Conservation (phyloP, 30 jellyfish, hydroid and myxozoan species). For the Nemopilema nomurai region DNA sequence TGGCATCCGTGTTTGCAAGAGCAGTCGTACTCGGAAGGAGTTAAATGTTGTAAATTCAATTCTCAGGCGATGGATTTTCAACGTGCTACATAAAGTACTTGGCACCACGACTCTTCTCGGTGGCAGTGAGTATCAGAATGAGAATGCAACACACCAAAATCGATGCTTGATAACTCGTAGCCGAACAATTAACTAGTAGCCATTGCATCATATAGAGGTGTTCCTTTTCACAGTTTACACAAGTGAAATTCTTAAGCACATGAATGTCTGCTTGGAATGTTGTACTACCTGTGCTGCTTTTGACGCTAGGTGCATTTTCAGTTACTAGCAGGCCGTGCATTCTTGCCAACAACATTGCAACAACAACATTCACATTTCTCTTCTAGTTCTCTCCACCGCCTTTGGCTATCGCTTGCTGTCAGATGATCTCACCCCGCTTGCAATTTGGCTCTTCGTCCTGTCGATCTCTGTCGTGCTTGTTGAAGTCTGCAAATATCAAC, state of each 20-base stretch:
- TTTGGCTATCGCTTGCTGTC: neutral
- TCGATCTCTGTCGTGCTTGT: neutral
- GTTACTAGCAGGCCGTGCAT: neutral
- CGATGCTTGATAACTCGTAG: neutral
- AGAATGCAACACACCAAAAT: neutral
- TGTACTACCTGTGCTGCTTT: too few species aligned
- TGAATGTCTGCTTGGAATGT: too few species aligned
- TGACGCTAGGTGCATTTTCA: neutral
- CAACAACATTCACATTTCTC: neutral
- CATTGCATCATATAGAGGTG: too few species aligned
- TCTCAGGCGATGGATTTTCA: neutral
- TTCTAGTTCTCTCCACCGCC: neutral
- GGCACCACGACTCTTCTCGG: neutral
- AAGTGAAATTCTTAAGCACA: too few species aligned
- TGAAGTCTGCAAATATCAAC: neutral
- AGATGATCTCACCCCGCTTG: neutral
- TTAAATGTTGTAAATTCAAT: too few species aligned
- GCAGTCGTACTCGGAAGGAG: too few species aligned
- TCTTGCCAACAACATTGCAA: neutral
- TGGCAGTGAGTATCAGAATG: neutral
- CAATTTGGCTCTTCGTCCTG: neutral
- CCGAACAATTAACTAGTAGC: too few species aligned
- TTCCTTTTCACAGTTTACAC: too few species aligned
- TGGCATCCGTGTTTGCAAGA: too few species aligned
- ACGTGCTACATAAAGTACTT: neutral